phyloP scores from a whole-genome alignment of 1,140 invertebrate genomes.

The Ladona fulva region DNA sequence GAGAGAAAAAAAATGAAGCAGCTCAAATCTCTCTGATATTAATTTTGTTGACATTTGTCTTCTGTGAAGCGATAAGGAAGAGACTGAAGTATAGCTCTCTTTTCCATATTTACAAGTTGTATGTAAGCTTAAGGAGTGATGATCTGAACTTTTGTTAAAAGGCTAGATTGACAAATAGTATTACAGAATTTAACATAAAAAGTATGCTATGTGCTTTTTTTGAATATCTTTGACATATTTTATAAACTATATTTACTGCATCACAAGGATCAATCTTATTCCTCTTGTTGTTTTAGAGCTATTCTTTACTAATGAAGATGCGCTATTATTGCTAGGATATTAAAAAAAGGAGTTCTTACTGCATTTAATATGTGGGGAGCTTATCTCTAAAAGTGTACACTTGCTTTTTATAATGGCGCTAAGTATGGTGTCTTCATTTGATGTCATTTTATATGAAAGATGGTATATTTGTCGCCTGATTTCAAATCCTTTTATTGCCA shows the following conservation, averaged over 20 bases:
- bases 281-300: not conserved
- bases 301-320: not conserved
- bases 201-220: conserved; percentile 2
- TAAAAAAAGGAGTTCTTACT: not conserved
- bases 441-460: not conserved
- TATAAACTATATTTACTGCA: conserved; percentile 2
- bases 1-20: not conserved
- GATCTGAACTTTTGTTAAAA: conserved; percentile 3
- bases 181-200: not conserved
- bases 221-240: conserved; percentile 6
- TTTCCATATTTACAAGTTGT: conserved; percentile 8
- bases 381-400: not conserved
- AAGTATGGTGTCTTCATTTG: not conserved
- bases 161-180: not conserved
- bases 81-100: not conserved
- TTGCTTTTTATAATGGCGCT: not conserved
- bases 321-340: not conserved
- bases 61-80: not conserved
- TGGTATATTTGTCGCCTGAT: not conserved
- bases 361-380: not conserved
- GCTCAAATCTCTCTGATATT: conserved; percentile 6
- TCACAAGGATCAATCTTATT: not conserved
- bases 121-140: not conserved
- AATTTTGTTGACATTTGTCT: not conserved
- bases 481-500: not conserved